Base-by-base conservation (phyloP, 2,797 vertebrate genomes). In the Eleutherodactylus coqui region DNA sequence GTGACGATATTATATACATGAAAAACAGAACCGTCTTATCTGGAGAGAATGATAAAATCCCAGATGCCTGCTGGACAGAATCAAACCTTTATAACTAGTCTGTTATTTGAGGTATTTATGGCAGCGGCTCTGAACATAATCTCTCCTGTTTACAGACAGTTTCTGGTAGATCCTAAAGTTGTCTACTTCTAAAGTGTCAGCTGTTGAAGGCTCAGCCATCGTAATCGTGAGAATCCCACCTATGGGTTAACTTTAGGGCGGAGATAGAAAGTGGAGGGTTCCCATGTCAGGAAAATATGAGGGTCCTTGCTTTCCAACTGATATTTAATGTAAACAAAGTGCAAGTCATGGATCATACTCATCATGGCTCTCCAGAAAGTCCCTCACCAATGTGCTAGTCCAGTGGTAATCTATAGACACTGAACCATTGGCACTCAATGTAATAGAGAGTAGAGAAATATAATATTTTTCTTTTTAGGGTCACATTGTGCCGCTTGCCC, bases 1-100 rank as follows among this genome's bases (percentile, higher is more conserved):
- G 49, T 80, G 32, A n/a, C 19, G 43, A 81, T 82, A 86, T 75
- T 82, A 82, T 82, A 75, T 53, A 7, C 45, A 64, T 51, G 55
- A 86, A 85, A n/a, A 79, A 85, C 53, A 79, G 53, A 80, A 82
- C 67, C 32, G 29, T 45, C 76, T 85, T 85, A 85, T 85, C 84
- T 72, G 77, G 10, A 79, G 43, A 45, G 62, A 85, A 75, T 79
- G 67, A 81, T 80, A 47, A 75, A 81, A 75, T 58, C 49, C 84
- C 84, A 85, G 84, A 80, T 85, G 84, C 81, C 64, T 77, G 58
- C 9, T 49, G 58, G 55, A 76, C 62, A 84, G 27, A 75, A 67
- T 16, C 58, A 84, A 60, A 53, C 45, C 58, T 21, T 85, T 85
- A 58, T 41, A 85, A 60, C 6, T 53, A 21, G 64, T 47, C 47